phyloP scores from a whole-genome alignment of 2,888 invertebrate genomes.

The Diarsia rubi region DNA sequence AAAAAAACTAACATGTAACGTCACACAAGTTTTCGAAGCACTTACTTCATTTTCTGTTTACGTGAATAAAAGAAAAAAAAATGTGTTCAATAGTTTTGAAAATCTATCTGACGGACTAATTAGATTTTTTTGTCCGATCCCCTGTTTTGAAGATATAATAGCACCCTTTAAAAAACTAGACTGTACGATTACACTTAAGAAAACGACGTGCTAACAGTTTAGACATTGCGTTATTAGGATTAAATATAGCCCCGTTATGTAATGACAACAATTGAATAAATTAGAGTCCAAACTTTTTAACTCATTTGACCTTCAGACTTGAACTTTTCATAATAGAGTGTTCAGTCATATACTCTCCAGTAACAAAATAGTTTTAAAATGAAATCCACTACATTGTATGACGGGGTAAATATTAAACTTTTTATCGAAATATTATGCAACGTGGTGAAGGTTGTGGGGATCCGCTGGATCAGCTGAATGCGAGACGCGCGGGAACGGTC shows the following conservation, averaged over 20 bases:
- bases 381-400: neutral
- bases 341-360: slow-evolving; percentile 1
- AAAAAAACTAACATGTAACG: too few species aligned
- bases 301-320: slow-evolving; percentile 37
- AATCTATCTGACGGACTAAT: too few species aligned
- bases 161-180: neutral
- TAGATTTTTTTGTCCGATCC: too few species aligned
- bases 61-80: too few species aligned
- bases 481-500: too few species aligned
- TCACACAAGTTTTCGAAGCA: too few species aligned
- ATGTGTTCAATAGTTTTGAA: too few species aligned
- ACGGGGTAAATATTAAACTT: slow-evolving; percentile 9
- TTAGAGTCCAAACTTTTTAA: slow-evolving; percentile 21
- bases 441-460: too few species aligned
- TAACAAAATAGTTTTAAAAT: slow-evolving; percentile 12
- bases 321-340: slow-evolving; percentile 15
- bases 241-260: slow-evolving; percentile 7
- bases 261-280: slow-evolving; percentile 33
- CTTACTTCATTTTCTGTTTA: too few species aligned
- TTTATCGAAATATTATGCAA: neutral
- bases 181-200: neutral
- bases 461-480: too few species aligned
- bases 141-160: neutral
- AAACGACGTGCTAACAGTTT: neutral
- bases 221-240: neutral